A percentile compares a stretch with the other conserved stretches of the same genome.
These are phyloP conservation scores for Setophaga coronata DNA, from an alignment of 2,113 vertebrate species.

Conservation along the genomic window DNA sequence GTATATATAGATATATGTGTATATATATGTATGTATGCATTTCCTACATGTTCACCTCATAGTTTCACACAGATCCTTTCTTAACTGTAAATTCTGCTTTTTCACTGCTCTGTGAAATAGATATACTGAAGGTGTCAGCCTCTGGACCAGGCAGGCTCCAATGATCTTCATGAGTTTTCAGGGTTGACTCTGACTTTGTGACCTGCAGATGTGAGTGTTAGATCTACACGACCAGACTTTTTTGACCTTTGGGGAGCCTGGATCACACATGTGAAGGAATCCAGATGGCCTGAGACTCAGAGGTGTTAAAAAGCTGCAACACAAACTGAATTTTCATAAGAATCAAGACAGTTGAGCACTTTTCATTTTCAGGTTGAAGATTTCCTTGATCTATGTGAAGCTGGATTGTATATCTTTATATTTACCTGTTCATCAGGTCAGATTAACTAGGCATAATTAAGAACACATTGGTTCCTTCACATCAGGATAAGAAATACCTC, in stretches of 20 bases:
- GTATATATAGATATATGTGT: no score
- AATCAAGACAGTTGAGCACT: neutral
- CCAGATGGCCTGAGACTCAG: neutral
- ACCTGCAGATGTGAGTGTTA: neutral
- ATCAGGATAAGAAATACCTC: neutral
- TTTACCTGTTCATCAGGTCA: neutral
- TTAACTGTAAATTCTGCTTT: neutral
- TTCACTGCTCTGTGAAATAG: neutral
- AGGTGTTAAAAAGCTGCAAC: neutral
- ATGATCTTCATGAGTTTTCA: neutral
- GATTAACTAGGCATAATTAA: neutral
- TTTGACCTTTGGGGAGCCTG: neutral
- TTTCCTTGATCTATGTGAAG: neutral
- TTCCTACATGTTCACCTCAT: neutral
- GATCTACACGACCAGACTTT: neutral
- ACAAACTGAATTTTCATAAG: neutral
- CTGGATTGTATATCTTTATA: neutral
- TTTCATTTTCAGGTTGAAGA: neutral
- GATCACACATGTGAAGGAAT: neutral
- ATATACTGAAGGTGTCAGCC: neutral
- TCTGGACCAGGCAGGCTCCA: neutral
- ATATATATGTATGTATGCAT: neutral
- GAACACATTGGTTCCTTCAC: neutral
- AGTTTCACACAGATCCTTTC: neutral
- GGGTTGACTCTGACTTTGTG: neutral